Percentiles rank a stretch among this genome's conserved stretches.
Conservation (phyloP, 2,888 invertebrate genomes). For the Deilephila elpenor region DNA sequence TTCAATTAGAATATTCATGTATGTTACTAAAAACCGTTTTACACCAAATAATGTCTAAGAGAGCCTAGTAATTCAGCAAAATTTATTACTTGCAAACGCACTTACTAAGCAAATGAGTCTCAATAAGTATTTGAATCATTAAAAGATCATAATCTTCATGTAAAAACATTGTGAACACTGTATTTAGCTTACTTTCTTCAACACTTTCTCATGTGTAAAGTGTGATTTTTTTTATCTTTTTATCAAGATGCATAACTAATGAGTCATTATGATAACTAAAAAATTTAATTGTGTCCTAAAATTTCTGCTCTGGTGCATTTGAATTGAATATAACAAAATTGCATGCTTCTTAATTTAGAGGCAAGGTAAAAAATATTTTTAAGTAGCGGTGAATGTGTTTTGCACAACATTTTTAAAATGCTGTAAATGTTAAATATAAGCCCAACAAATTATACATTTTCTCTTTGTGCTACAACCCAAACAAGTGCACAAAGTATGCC, state of each 20-base stretch:
- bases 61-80: neutral
- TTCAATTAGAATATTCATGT: too few species aligned
- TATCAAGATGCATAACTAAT: conserved; percentile 17
- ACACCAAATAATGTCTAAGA: too few species aligned
- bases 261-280: neutral
- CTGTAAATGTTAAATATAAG: too few species aligned
- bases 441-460: too few species aligned
- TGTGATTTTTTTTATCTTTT: neutral
- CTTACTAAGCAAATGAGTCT: neutral
- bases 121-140: conserved; percentile 1
- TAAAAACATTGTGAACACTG: conserved; percentile 7
- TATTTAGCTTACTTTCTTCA: conserved; percentile 13
- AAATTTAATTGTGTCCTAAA: conserved; percentile 12
- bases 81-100: neutral
- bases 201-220: conserved; percentile 16
- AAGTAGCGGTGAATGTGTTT: too few species aligned
- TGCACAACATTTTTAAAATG: too few species aligned
- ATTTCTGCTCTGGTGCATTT: conserved; percentile 16
- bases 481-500: too few species aligned
- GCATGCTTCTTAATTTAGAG: too few species aligned
- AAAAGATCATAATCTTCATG: neutral
- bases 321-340: too few species aligned
- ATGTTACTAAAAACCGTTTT: too few species aligned
- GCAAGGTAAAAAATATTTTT: too few species aligned
- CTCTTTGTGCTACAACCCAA: too few species aligned